Evolutionary conservation across 1,140 invertebrate genomes (phyloP), one percentile per base, ranked within the genome.

Genomic region (Hirudo medicinalis): DNA sequence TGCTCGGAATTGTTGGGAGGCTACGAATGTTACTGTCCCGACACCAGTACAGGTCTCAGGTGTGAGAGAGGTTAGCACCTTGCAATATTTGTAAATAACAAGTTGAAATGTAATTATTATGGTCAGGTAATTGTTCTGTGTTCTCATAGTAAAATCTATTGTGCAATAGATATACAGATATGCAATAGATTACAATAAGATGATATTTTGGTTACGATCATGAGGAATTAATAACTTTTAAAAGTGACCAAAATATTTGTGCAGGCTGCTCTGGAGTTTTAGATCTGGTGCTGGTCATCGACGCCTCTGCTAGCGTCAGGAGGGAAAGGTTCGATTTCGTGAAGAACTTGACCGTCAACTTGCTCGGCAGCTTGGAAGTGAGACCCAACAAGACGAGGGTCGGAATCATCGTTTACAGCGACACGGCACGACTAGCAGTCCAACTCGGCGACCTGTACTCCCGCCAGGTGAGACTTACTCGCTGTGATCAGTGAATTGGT

Each of bases 211-310:
- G 6, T 36, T 36, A 36, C 6, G 6, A 36, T 36, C 32, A 6
- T n/a, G n/a, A n/a, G n/a, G n/a, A n/a, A n/a, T 6, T 36, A 3
- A 36, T 36, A 36, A 36, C 32, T 36, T 36, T 3, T 36, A 36
- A 36, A 36, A 36, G 6, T 49, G 0, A 5, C 43, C 0, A 49
- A 49, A 49, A 36, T 36, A 36, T 36, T n/a, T 8, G 1, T 54
- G 3, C 66, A 74, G 73, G 55, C 25, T 72, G 73, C 54, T 49
- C 19, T 13, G 55, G 54, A n/a, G 54, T 57, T 22, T n/a, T 70
- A 5, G 73, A 74, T 68, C 40, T 74, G 20, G 49, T 70, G 67
- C 69, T 74, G 40, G 43, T 74, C 54, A 60, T 74, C 27, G 73
- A 74, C 27, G 66, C 54, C 3, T 72, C 71, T 1, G 73, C 71